Conservation (phyloP, 2,888 invertebrate genomes). For the Plagodis pulveraria region DNA sequence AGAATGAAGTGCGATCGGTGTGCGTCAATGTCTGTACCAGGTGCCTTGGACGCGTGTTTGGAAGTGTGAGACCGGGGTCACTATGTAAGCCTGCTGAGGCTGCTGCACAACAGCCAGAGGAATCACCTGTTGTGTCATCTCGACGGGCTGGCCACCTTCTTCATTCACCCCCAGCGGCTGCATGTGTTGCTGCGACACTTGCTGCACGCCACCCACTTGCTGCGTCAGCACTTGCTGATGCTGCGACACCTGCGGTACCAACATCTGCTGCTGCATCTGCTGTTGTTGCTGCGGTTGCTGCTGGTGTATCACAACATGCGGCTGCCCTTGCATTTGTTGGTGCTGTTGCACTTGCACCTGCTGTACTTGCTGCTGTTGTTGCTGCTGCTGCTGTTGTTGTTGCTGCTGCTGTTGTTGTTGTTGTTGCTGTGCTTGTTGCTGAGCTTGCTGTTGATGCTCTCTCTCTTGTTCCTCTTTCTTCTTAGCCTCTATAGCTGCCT, state of each 20-base stretch:
- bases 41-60: conserved; percentile 87
- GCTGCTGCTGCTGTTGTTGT: conserved; percentile 70
- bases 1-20: neutral
- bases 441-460: conserved; percentile 60
- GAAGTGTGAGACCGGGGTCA: conserved; percentile 87
- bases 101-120: conserved; percentile 87
- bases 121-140: conserved; percentile 87
- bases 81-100: conserved; percentile 87
- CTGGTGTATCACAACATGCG: conserved; percentile 75
- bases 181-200: conserved; percentile 79
- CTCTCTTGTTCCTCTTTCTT: conserved; percentile 79
- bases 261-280: conserved; percentile 77
- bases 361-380: conserved; percentile 71
- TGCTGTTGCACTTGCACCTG: conserved; percentile 43
- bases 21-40: conserved; percentile 81
- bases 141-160: conserved; percentile 81
- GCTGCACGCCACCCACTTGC: conserved; percentile 71
- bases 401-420: conserved; percentile 62
- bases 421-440: conserved; percentile 65
- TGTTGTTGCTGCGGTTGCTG: conserved; percentile 68
- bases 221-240: conserved; percentile 79
- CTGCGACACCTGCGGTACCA: conserved; percentile 80
- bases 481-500: conserved; percentile 79
- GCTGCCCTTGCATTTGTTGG: conserved; percentile 73
- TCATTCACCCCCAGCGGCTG: conserved; percentile 79